Conservation (phyloP, 2,113 vertebrate species). For the Brachyhypopomus occidentalis region DNA sequence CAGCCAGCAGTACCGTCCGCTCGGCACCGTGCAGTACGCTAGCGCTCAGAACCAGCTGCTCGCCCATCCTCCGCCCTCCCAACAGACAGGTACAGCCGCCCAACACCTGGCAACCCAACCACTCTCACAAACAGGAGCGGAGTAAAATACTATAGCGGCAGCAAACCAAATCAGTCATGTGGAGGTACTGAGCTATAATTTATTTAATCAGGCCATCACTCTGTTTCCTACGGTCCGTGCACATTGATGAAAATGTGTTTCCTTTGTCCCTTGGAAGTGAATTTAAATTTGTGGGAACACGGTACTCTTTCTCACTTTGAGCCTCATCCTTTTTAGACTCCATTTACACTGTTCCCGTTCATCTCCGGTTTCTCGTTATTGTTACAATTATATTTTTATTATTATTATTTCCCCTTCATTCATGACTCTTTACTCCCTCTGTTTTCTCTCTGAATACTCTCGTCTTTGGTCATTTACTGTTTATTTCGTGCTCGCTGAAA, state of each 20-base stretch:
- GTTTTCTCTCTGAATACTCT: slow-evolving; percentile 5
- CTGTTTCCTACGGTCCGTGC: neutral
- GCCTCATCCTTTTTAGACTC: slow-evolving; percentile 7
- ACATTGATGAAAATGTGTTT: neutral
- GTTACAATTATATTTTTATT: neutral
- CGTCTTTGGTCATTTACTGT: slow-evolving; percentile 37
- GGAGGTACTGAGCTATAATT: neutral
- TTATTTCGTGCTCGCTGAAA: slow-evolving; percentile 38
- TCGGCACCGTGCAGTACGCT: slow-evolving; percentile 79
- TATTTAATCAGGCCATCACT: neutral
- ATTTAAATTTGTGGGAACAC: neutral
- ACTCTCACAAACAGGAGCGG: neutral
- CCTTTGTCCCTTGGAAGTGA: neutral
- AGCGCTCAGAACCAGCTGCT: slow-evolving; percentile 79
- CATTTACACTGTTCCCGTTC: neutral
- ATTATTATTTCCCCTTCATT: neutral
- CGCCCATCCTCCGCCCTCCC: slow-evolving; percentile 72
- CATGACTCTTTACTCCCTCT: neutral
- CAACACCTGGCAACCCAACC: neutral
- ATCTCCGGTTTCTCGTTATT: neutral
- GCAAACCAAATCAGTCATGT: neutral
- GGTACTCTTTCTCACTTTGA: neutral
- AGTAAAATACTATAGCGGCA: too few species aligned
- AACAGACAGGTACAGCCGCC: slow-evolving; percentile 80
- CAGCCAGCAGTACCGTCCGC: slow-evolving; percentile 78